These are phyloP conservation scores for Ormyrus thymus DNA, from an alignment of 2,888 invertebrate species.

Conservation along the genomic window DNA sequence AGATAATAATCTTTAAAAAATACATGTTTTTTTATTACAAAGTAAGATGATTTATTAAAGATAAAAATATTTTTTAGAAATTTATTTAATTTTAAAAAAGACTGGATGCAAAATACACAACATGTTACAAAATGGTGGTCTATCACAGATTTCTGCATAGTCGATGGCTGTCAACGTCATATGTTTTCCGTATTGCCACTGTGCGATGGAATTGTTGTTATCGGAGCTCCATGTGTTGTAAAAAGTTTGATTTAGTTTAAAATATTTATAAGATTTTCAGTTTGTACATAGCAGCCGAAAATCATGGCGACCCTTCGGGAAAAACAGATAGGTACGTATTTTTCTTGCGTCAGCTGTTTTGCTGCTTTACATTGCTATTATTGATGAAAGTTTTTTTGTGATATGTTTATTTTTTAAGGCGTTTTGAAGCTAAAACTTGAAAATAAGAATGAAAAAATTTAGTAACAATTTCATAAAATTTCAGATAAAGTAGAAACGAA, in stretches of 20 bases:
- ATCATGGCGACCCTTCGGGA: conserved; percentile 83
- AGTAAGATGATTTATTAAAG: too few relatives aligned
- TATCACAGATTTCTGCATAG: background rate
- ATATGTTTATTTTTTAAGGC: background rate
- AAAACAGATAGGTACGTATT: conserved; percentile 82
- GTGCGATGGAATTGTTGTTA: conserved; percentile 43
- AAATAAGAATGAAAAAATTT: background rate
- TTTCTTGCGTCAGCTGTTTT: conserved; percentile 2
- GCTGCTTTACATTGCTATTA: background rate
- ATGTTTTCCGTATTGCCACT: conserved; percentile 35
- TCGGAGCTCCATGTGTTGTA: conserved; percentile 50
- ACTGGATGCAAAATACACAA: too few relatives aligned
- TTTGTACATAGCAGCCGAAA: conserved; percentile 8
- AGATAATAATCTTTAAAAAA: too few relatives aligned
- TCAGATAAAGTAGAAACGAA: too few relatives aligned
- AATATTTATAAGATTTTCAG: conserved; percentile 47
- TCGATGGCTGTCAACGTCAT: conserved; percentile 53
- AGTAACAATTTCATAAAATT: too few relatives aligned
- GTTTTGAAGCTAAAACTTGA: background rate
- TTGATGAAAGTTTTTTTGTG: background rate
- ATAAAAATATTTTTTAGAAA: too few relatives aligned
- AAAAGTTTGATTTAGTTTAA: conserved; percentile 36
- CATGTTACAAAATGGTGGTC: background rate
- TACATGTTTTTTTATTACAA: too few relatives aligned
- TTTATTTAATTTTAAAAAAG: too few relatives aligned